phyloP scores from a whole-genome alignment of 2,797 vertebrate genomes.

The Enteromius fasciolatus region DNA sequence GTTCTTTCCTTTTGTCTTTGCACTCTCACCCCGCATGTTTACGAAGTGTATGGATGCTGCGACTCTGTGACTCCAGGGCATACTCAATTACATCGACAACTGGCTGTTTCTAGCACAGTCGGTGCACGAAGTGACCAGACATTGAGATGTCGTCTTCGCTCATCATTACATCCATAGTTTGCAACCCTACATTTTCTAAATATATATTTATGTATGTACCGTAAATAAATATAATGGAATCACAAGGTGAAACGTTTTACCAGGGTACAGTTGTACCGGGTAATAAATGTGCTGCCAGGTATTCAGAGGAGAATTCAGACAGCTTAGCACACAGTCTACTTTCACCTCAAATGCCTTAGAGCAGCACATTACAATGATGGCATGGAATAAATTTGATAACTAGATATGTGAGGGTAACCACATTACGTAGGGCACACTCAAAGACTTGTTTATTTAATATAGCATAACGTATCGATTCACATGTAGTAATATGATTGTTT shows the following conservation, averaged over 20 bases:
- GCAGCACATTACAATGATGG: conserved; percentile 38
- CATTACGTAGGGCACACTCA: conserved; percentile 22
- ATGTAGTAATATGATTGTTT: neutral
- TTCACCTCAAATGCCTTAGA: conserved; percentile 43
- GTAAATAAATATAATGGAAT: neutral
- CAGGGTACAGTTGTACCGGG: neutral
- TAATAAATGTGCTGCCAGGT: conserved; percentile 29
- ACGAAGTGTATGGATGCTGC: too few relatives aligned
- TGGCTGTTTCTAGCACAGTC: neutral
- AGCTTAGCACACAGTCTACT: conserved; percentile 3
- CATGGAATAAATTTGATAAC: conserved; percentile 46
- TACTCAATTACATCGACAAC: neutral
- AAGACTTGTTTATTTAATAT: conserved; percentile 43
- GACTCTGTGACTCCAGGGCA: too few relatives aligned
- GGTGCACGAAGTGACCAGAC: too few relatives aligned
- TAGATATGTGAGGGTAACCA: conserved; percentile 30
- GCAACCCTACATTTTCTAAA: neutral
- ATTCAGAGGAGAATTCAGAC: conserved; percentile 32
- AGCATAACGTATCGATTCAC: conserved; percentile 22
- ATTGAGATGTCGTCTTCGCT: neutral
- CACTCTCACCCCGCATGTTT: too few relatives aligned
- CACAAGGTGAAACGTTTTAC: neutral
- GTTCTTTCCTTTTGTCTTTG: too few relatives aligned
- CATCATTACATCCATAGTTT: neutral
- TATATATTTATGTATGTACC: neutral